A percentile compares a stretch with the other conserved stretches of the same genome.
Conservation (phyloP, 2,888 invertebrate genomes). For the Lymantria monacha region DNA sequence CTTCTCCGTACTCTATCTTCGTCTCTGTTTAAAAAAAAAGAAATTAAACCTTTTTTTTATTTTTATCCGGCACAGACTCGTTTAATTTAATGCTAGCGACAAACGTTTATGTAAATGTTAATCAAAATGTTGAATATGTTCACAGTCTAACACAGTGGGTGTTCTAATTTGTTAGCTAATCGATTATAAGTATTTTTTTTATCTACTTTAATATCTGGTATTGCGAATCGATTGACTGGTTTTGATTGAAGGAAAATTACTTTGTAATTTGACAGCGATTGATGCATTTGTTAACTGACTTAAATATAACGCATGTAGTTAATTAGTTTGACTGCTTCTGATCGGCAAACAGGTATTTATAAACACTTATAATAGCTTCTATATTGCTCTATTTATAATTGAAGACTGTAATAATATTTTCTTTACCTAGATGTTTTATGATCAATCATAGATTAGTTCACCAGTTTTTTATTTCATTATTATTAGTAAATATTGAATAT, state of each 20-base stretch:
- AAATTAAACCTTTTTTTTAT: constrained; percentile 61
- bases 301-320: constrained; percentile 7
- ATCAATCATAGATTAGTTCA: too few relatives aligned
- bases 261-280: constrained; percentile 35
- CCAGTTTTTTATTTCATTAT: too few relatives aligned
- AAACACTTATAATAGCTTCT: not conserved
- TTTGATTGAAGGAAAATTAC: constrained; percentile 33
- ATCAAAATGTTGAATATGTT: constrained; percentile 34
- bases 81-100: constrained; percentile 67
- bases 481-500: too few relatives aligned
- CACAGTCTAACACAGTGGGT: constrained; percentile 45
- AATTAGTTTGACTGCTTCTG: not conserved
- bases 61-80: constrained; percentile 51
- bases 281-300: constrained; percentile 29
- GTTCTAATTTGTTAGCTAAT: constrained; percentile 42
- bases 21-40: constrained; percentile 64
- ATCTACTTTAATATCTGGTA: constrained; percentile 28
- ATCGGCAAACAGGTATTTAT: not conserved
- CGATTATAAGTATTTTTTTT: constrained; percentile 38
- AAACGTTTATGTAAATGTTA: constrained; percentile 60
- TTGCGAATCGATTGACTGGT: constrained; percentile 33
- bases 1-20: constrained; percentile 73
- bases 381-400: too few relatives aligned
- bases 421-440: too few relatives aligned
- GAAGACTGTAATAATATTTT: too few relatives aligned